Evolutionary conservation across 2,797 vertebrate species (phyloP).

Genomic region (Halcyon chelicuti): DNA sequence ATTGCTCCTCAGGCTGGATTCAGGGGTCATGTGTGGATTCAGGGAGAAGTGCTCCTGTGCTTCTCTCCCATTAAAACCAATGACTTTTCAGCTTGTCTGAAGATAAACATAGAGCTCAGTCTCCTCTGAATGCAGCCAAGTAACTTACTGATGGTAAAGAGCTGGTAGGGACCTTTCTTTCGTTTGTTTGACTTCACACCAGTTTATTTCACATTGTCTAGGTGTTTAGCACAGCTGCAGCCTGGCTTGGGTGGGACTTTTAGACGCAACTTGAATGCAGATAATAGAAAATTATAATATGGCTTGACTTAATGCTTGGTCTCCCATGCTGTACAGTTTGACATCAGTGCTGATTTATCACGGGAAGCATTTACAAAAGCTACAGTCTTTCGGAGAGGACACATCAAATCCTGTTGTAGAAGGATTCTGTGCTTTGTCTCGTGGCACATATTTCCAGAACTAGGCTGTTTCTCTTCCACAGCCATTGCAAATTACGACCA

Average conservation of each 20-base stretch:
- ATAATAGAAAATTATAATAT: conserved; percentile 14
- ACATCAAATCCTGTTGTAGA: not conserved
- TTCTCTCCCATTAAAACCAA: not conserved
- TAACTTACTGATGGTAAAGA: not conserved
- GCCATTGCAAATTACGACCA: not conserved
- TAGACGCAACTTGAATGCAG: not conserved
- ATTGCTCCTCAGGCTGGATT: not conserved
- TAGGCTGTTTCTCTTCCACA: not conserved
- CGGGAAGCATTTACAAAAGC: not conserved
- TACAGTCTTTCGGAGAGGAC: not conserved
- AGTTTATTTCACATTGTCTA: not conserved
- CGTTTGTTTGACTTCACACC: not conserved
- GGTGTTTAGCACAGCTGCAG: conserved; percentile 25
- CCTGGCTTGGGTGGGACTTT: not conserved
- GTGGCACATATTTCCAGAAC: not conserved
- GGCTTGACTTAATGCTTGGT: not conserved
- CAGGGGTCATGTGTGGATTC: accelerated
- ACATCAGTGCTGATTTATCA: not conserved
- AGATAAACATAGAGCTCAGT: not conserved
- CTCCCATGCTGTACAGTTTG: not conserved
- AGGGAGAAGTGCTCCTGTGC: not conserved
- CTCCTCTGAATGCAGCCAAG: not conserved
- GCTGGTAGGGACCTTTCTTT: not conserved
- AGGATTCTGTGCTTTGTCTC: conserved; percentile 16
- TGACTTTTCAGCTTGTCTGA: not conserved